Percentiles rank a stretch among this genome's conserved stretches.
phyloP scores from a whole-genome alignment of 2,113 vertebrate genomes.

The Eupsittula cactorum region DNA sequence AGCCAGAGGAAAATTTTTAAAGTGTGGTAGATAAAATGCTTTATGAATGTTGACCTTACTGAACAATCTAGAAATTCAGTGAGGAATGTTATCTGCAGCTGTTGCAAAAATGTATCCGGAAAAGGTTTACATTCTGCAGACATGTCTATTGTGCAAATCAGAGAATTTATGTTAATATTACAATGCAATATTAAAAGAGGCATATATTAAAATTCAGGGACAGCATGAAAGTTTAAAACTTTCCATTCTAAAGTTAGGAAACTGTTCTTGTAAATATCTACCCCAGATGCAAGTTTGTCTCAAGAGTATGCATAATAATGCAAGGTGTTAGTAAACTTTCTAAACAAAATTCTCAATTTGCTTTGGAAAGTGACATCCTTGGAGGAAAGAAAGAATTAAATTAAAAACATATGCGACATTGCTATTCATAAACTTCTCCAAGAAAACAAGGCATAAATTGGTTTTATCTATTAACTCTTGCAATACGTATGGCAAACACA shows the following conservation, averaged over 20 bases:
- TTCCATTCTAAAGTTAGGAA: slow-evolving; percentile 17
- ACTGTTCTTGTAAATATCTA: not conserved
- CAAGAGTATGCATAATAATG: not conserved
- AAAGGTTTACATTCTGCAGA: not conserved
- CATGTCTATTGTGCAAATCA: not conserved
- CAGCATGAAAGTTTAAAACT: not conserved
- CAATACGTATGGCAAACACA: not conserved
- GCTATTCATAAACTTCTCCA: slow-evolving; percentile 2
- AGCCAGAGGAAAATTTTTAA: not conserved
- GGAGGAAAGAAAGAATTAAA: slow-evolving; percentile 22
- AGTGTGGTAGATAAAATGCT: not conserved
- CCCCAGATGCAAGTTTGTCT: not conserved
- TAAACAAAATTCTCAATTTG: not conserved
- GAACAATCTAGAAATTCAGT: not conserved
- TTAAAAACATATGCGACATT: not conserved
- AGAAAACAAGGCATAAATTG: not conserved
- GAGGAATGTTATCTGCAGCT: not conserved
- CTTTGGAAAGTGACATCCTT: not conserved
- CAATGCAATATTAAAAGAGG: not conserved
- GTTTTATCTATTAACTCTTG: slow-evolving; percentile 16
- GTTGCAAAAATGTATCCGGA: not conserved
- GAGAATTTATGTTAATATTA: not conserved
- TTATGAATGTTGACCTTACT: not conserved
- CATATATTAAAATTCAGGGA: not conserved
- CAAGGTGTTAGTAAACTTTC: not conserved